Base-by-base conservation (phyloP, 2,113 vertebrate genomes). In the Melanotaenia duboulayi region DNA sequence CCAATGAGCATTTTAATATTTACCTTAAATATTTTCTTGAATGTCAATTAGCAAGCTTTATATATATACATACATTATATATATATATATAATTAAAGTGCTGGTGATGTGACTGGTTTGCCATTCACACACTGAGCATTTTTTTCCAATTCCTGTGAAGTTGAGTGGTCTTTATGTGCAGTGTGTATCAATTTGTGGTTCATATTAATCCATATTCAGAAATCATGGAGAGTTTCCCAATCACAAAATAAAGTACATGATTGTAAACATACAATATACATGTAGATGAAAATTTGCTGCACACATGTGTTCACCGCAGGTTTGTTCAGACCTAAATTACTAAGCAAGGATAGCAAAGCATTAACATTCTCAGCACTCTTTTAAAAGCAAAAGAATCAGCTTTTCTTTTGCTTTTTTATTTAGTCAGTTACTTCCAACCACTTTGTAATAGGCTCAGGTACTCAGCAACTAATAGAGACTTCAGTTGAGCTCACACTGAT, bases 401-500 rank as follows among this genome's bases (percentile, higher is more conserved):
- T 74, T 28, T 37, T 67, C 61, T 32, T 17, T 68, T 69, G 54
- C n/a, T 28, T 28, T 28, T 28, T 28, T 28, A 76, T 63, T 79
- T 76, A 76, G 40, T 51, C 74, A 61, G 51, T 76, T 77, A 64
- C 68, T 64, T 77, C 69, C 3, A 61, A 40, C 14, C n/a, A 22
- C 23, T 61, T 6, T 40, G 23, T 71, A 71, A 84, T 61, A 48
- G 59, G 48, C 66, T 37, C 7, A 66, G 44, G 37, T 65, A 63
- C 65, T 82, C 48, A 67, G 42, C 23, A 58, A 61, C 37, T 83
- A 77, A 78, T 69, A 39, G 63, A 83, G 70, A 69, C 74, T 58
- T 82, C 58, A 77, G 68, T 68, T 74, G 42, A 79, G 44, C 35
- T 64, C 69, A 82, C 10, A 62, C 78, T 84, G 82, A 74, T 64